Evolutionary conservation across 92 coral and sea anemone species (phyloP), one percentile per base, ranked within the genome.

Genomic region (Porites divaricata): DNA sequence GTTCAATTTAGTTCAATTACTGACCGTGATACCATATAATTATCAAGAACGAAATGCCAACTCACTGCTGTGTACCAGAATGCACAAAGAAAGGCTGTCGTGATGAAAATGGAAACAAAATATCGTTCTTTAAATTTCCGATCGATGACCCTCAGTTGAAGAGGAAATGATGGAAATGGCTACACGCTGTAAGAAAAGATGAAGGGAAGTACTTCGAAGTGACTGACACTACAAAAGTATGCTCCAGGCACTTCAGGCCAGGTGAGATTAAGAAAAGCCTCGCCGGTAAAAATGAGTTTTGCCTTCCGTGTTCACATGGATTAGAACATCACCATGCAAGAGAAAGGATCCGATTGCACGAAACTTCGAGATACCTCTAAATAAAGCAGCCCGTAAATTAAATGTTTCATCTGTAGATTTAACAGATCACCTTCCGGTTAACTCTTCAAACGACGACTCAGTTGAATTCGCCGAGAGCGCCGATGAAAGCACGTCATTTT

Each of bases 161-260:
- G 71, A 89, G 78, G 56, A 78, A 77, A n/a, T n/a, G n/a, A n/a
- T n/a, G n/a, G n/a, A n/a, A n/a, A 66, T 92, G 93, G 95, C 66
- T 81, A 72, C 93, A 85, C 57, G 89, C 91, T 41, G 89, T 92
- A 15, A 79, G 88, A 70, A 77, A 89, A 81, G 93, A 92, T 41
- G 87, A 85, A 72, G 91, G 90, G 15, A 50, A 80, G 23, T 6
- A 76, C 68, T 92, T 86, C 83, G 22, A 80, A 45, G 88, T 89
- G 48, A 92, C 75, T 23, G 57, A 45, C 19, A 45, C 79, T 22
- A 89, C 91, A 63, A 61, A 75, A 67, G 91, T 87, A 11, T 92
- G 95, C 61, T 89, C 95, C 20, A 80, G 89, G 53, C 93, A 92
- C 76, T 92, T 92, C 69, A 85, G 86, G 77, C 80, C 78, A 25